These are phyloP conservation scores for Siniperca undulata DNA, from an alignment of 2,797 vertebrate genomes.

Conservation along the genomic window DNA sequence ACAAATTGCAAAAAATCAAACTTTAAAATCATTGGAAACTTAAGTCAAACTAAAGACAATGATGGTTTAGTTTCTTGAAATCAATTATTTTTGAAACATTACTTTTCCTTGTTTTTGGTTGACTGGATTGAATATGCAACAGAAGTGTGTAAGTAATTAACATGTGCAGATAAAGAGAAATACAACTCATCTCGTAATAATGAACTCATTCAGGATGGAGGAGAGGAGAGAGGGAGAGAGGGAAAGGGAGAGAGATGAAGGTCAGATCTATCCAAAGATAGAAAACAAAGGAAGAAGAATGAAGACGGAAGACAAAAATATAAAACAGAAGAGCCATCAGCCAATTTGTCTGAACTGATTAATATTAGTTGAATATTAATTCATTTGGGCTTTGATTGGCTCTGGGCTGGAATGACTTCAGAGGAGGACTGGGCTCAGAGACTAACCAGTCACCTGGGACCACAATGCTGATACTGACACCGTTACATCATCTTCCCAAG, in stretches of 20 bases:
- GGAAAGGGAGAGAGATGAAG: constrained; percentile 82
- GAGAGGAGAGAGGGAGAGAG: constrained; percentile 83
- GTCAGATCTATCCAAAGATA: constrained; percentile 87
- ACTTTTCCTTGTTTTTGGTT: constrained; percentile 81
- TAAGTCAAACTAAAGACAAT: constrained; percentile 87
- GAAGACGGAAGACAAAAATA: constrained; percentile 83
- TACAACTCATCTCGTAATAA: constrained; percentile 89
- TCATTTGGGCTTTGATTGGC: constrained; percentile 83
- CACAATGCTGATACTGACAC: constrained; percentile 33
- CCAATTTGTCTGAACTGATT: constrained; percentile 84
- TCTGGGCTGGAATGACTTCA: constrained; percentile 84
- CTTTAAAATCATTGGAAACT: constrained; percentile 86
- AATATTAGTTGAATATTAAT: constrained; percentile 86
- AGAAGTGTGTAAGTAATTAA: constrained; percentile 87
- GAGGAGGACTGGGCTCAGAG: constrained; percentile 70
- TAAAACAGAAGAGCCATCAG: constrained; percentile 81
- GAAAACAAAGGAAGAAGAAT: constrained; percentile 85
- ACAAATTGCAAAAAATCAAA: constrained; percentile 87
- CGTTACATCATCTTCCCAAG: constrained; percentile 34
- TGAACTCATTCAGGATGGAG: constrained; percentile 89
- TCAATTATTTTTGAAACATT: constrained; percentile 70
- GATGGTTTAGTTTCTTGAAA: constrained; percentile 75
- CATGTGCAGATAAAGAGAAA: constrained; percentile 89
- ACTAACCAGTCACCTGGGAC: constrained; percentile 77
- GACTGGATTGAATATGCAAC: constrained; percentile 87